Percentiles rank a stretch among this genome's conserved stretches.
Evolutionary conservation across 2,797 vertebrate genomes (phyloP).

Genomic region (Tarsius wallacei): DNA sequence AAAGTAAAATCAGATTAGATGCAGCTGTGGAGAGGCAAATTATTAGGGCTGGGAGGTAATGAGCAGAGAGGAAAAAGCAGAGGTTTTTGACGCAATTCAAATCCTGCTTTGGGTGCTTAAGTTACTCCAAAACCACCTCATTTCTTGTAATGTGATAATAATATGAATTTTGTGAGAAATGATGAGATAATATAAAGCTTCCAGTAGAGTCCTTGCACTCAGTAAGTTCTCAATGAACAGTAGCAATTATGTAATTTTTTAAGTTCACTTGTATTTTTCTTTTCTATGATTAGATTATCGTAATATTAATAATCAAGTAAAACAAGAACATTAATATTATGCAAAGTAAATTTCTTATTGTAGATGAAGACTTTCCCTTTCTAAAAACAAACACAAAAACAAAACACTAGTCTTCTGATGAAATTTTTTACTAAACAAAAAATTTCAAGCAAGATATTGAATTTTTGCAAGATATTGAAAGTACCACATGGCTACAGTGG

Average conservation of each 20-base stretch:
- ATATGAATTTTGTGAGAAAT: background rate
- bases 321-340: background rate
- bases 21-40: background rate
- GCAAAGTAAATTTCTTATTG: background rate
- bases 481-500: background rate
- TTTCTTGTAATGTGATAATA: slow-evolving; percentile 5
- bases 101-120: background rate
- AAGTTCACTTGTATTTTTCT: slow-evolving; percentile 17
- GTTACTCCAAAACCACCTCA: background rate
- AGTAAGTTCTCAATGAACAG: background rate
- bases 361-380: background rate
- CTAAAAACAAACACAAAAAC: background rate
- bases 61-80: background rate
- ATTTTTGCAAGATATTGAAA: slow-evolving; percentile 18
- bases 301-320: slow-evolving; percentile 16
- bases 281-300: slow-evolving; percentile 7
- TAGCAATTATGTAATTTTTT: background rate
- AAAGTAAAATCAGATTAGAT: slow-evolving; percentile 2
- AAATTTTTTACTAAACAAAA: slow-evolving; percentile 28
- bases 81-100: background rate
- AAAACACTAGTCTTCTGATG: slow-evolving; percentile 13
- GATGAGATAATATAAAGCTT: background rate
- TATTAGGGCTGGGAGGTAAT: background rate
- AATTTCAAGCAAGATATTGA: background rate
- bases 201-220: background rate